Evolutionary conservation across 92 coral and sea anemone species (phyloP).

Genomic region (Zoanthus sociatus): DNA sequence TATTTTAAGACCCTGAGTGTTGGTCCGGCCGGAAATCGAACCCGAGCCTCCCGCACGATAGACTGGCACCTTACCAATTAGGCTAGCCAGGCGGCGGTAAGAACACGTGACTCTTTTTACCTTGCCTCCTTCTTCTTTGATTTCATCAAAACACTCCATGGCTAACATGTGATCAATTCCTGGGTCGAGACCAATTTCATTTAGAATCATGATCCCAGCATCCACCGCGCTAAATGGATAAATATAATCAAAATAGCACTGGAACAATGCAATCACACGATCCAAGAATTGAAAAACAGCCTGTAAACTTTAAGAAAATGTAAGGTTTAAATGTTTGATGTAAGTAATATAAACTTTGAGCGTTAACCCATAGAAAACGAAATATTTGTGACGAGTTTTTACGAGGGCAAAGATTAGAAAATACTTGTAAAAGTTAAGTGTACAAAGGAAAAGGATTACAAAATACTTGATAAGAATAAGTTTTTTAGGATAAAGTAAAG

Average conservation of each 20-base stretch:
- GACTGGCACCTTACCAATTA: no score
- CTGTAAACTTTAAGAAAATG: neutral
- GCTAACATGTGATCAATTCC: conserved; percentile 99
- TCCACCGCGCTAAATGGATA: conserved; percentile 77
- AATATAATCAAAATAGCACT: neutral
- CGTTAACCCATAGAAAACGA: no score
- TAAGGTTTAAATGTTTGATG: no score
- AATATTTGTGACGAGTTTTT: no score
- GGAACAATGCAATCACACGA: neutral
- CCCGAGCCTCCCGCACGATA: no score
- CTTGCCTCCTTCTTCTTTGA: conserved; percentile 88
- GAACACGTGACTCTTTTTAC: conserved; percentile 48
- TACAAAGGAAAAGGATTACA: neutral
- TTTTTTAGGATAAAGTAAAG: neutral
- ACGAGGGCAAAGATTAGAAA: no score
- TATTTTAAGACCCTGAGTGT: neutral
- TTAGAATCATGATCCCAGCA: conserved; percentile 89
- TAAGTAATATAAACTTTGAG: no score
- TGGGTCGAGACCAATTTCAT: conserved; percentile 96
- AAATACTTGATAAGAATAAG: neutral
- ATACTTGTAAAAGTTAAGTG: neutral
- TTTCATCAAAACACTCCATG: conserved; percentile 98
- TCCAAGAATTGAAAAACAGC: neutral
- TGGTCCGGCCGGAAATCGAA: no score
- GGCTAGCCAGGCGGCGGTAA: neutral